phyloP scores from a whole-genome alignment of 2,888 invertebrate species.

The Steinernema scapterisci region DNA sequence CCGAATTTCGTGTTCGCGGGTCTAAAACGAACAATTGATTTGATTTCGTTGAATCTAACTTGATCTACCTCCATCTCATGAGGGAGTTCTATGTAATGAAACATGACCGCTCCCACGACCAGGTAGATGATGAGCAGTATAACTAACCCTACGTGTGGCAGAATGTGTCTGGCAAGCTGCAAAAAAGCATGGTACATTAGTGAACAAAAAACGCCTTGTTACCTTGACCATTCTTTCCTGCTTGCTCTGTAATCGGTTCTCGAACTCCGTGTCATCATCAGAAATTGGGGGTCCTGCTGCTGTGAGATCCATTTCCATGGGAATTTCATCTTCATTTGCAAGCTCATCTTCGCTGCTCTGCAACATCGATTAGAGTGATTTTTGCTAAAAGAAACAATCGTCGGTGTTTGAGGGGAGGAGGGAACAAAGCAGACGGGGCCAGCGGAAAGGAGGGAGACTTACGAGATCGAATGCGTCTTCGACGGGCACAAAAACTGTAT shows the following conservation, averaged over 20 bases:
- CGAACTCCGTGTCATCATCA: slow-evolving; percentile 55
- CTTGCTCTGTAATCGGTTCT: slow-evolving; percentile 5
- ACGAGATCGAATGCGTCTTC: slow-evolving; percentile 28
- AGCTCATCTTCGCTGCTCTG: slow-evolving; percentile 33
- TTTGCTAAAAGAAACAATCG: slow-evolving; percentile 8
- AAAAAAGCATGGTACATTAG: slow-evolving; percentile 26
- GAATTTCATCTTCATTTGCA: slow-evolving; percentile 49
- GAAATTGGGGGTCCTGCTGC: slow-evolving; percentile 55
- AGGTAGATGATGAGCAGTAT: slow-evolving; percentile 61
- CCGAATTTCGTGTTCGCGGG: slow-evolving; percentile 56
- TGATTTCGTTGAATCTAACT: background rate
- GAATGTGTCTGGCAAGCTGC: slow-evolving; percentile 63
- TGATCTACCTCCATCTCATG: slow-evolving; percentile 61
- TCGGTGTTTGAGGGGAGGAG: background rate
- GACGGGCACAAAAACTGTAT: slow-evolving; percentile 31
- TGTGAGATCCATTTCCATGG: slow-evolving; percentile 62
- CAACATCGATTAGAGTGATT: slow-evolving; percentile 29
- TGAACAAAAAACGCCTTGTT: background rate
- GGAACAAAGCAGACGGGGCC: background rate
- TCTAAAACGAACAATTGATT: slow-evolving; percentile 44
- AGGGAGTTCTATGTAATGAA: slow-evolving; percentile 60
- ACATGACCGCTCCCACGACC: slow-evolving; percentile 65
- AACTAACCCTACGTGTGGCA: slow-evolving; percentile 67
- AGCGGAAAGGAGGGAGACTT: background rate
- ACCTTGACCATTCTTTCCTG: slow-evolving; percentile 30